Conservation (phyloP, 1,140 invertebrate species). For the Scaptomyza graminum region DNA sequence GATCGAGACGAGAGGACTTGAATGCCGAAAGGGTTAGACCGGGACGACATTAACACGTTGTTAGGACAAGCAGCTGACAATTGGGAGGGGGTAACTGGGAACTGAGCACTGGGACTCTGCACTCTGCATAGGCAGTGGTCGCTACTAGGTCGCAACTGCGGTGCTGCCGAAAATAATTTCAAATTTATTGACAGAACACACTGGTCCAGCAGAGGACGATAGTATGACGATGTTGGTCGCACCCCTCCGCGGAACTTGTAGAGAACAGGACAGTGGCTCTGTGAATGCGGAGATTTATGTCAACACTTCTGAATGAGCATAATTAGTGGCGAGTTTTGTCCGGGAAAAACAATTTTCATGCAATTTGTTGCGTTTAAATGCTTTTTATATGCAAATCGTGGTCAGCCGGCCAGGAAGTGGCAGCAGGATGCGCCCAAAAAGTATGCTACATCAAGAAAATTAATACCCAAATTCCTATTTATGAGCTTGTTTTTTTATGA, state of each 20-base stretch:
- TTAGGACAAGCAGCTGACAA: conserved; percentile 65
- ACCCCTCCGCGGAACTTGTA: conserved; percentile 49
- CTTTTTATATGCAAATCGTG: conserved; percentile 81
- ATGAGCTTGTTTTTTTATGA: conserved; percentile 68
- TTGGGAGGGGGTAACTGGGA: conserved; percentile 36
- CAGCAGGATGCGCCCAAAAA: conserved; percentile 36
- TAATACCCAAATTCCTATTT: conserved; percentile 54
- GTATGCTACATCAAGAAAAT: conserved; percentile 34
- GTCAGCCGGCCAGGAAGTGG: conserved; percentile 56
- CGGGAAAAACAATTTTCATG: conserved; percentile 76
- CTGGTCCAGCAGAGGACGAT: conserved; percentile 50
- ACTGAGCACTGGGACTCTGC: conserved; percentile 7
- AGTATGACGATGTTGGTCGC: conserved; percentile 5
- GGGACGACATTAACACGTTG: conserved; percentile 76
- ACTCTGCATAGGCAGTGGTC: conserved; percentile 8
- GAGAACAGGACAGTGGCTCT: conserved; percentile 12
- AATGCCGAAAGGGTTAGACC: conserved; percentile 61
- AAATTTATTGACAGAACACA: conserved; percentile 75
- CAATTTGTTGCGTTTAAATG: conserved; percentile 82
- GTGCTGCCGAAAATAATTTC: conserved; percentile 65
- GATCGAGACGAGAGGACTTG: conserved; percentile 9
- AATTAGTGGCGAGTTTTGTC: conserved; percentile 74
- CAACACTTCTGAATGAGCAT: conserved; percentile 78
- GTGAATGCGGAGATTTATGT: conserved; percentile 65
- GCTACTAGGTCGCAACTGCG: conserved; percentile 20